Evolutionary conservation across 1,140 invertebrate genomes (phyloP).

Genomic region (Brachystomella parvula): DNA sequence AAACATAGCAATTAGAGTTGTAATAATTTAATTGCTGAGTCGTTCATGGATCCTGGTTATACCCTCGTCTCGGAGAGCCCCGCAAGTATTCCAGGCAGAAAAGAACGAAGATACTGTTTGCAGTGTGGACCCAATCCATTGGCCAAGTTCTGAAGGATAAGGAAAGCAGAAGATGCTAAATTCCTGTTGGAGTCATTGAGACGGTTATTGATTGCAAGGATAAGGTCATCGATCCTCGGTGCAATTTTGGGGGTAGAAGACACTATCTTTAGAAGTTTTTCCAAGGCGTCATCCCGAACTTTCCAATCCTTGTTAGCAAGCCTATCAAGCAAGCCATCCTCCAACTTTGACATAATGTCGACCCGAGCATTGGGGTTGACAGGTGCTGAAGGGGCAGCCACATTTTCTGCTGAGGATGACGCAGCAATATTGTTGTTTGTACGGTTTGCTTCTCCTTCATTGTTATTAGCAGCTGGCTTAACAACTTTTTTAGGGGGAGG

Average conservation of each 20-base stretch:
- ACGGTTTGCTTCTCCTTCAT: not conserved
- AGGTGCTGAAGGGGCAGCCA: not conserved
- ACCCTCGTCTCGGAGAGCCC: no score
- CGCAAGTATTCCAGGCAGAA: slow-evolving; percentile 83
- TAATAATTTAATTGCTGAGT: no score
- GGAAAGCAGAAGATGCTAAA: slow-evolving; percentile 70
- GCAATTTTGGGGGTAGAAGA: slow-evolving; percentile 68
- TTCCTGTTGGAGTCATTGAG: slow-evolving; percentile 85
- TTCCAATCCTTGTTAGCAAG: slow-evolving; percentile 93
- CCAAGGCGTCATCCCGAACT: slow-evolving; percentile 62
- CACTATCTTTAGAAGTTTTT: slow-evolving; percentile 63
- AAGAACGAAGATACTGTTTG: slow-evolving; percentile 65
- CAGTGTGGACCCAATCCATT: slow-evolving; percentile 70
- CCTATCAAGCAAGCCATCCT: slow-evolving; percentile 68
- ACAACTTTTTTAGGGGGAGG: slow-evolving; percentile 25
- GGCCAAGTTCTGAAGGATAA: slow-evolving; percentile 69
- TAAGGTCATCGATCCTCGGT: slow-evolving; percentile 75
- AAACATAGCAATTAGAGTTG: not conserved
- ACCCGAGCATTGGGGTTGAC: slow-evolving; percentile 49
- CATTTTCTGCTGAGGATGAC: not conserved
- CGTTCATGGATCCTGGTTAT: no score
- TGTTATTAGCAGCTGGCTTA: slow-evolving; percentile 18
- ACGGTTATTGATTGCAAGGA: slow-evolving; percentile 63
- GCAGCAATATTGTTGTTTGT: not conserved
- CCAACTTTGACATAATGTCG: slow-evolving; percentile 79